A percentile compares a stretch with the other conserved stretches of the same genome.
Conservation (phyloP, 2,888 invertebrate genomes). For the Catocala nupta region DNA sequence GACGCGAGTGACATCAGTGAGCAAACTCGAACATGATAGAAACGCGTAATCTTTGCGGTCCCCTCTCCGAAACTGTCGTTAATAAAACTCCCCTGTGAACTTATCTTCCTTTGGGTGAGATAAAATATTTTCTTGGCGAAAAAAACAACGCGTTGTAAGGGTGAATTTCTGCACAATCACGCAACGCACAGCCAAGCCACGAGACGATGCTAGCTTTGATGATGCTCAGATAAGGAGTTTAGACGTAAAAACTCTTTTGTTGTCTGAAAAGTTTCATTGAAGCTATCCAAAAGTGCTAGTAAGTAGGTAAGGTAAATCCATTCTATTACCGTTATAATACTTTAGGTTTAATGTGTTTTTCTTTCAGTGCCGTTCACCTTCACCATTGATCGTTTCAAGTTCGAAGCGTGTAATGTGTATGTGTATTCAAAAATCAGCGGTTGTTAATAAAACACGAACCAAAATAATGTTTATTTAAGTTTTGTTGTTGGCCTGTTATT, state of each 20-base stretch:
- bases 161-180: conserved; percentile 62
- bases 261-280: conserved; percentile 7
- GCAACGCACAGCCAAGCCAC: conserved; percentile 31
- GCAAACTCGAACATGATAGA: conserved; percentile 69
- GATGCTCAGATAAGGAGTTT: conserved; percentile 42
- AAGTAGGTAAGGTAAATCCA: not conserved
- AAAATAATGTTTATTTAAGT: too few species aligned
- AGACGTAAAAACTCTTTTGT: conserved; percentile 17
- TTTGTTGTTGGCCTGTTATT: too few species aligned
- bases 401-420: too few species aligned
- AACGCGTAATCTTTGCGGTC: conserved; percentile 69
- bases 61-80: conserved; percentile 76
- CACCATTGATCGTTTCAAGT: too few species aligned
- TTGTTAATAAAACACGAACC: too few species aligned
- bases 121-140: conserved; percentile 71
- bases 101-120: conserved; percentile 73
- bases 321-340: conserved; percentile 1
- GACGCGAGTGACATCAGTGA: conserved; percentile 64
- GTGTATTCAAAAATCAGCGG: too few species aligned
- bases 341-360: conserved; percentile 4
- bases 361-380: not conserved
- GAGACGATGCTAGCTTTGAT: conserved; percentile 25
- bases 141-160: conserved; percentile 64
- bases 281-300: conserved; percentile 1
- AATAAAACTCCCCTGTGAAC: conserved; percentile 76